Evolutionary conservation across 1,140 invertebrate genomes (phyloP).

Genomic region (Pseudomyrmex dendroicus): DNA sequence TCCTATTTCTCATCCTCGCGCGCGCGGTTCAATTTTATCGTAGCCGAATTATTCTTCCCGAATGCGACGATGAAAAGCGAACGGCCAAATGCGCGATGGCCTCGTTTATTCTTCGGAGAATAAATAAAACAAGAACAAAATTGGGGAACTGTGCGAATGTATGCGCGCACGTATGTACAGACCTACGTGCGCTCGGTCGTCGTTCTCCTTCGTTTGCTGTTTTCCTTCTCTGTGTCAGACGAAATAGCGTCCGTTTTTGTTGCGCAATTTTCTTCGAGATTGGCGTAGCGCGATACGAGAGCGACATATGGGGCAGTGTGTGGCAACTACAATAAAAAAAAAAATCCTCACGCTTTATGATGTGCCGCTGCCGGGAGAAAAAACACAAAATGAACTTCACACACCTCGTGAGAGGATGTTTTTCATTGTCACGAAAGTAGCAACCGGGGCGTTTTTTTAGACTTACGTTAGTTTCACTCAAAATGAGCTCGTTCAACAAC

Average conservation of each 20-base stretch:
- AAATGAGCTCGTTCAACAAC: background rate
- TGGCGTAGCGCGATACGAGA: slow-evolving; percentile 32
- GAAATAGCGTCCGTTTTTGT: slow-evolving; percentile 45
- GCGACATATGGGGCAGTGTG: slow-evolving; percentile 18
- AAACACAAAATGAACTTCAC: slow-evolving; percentile 12
- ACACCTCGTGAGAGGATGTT: background rate
- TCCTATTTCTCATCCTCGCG: background rate
- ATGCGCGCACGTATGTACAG: slow-evolving; percentile 14
- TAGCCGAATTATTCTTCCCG: slow-evolving; percentile 62
- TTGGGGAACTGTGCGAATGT: too few relatives aligned
- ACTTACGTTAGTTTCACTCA: background rate
- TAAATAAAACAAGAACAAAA: slow-evolving; percentile 52
- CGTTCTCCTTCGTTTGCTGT: background rate
- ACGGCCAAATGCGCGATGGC: slow-evolving; percentile 54
- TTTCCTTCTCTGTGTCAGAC: slow-evolving; percentile 25
- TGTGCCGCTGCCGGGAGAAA: slow-evolving; percentile 4
- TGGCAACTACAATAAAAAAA: background rate
- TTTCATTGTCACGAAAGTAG: slow-evolving; percentile 5
- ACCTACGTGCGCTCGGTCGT: slow-evolving; percentile 5
- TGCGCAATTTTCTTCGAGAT: slow-evolving; percentile 64
- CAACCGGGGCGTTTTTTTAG: background rate
- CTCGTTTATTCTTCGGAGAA: slow-evolving; percentile 55
- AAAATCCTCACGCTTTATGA: slow-evolving; percentile 30
- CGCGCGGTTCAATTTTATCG: slow-evolving; percentile 39
- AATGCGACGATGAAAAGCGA: slow-evolving; percentile 42